These are phyloP conservation scores for Syngnathus rostellatus DNA, from an alignment of 2,797 vertebrate genomes.

Conservation along the genomic window DNA sequence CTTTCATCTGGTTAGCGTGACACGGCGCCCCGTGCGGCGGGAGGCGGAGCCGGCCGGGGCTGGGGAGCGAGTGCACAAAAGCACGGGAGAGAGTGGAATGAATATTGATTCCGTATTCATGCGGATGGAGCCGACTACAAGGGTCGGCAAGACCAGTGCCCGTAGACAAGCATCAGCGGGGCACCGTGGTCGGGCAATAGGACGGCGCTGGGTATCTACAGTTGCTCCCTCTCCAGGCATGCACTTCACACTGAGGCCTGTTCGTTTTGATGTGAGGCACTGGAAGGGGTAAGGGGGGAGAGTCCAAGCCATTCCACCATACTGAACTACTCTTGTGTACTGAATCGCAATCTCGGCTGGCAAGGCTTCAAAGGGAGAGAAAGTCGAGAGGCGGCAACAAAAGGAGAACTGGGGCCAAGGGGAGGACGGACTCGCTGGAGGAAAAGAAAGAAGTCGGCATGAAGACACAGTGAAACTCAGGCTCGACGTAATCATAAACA, in stretches of 20 bases:
- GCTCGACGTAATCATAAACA: constrained; percentile 19
- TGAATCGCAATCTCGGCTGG: constrained; percentile 46
- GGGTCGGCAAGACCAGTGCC: constrained; percentile 51
- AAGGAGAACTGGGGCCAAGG: constrained; percentile 21
- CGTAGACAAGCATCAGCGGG: constrained; percentile 39
- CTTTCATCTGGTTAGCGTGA: constrained; percentile 66
- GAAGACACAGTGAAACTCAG: background rate
- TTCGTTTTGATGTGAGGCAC: constrained; percentile 54
- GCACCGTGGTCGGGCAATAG: constrained; percentile 29
- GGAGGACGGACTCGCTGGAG: constrained; percentile 23
- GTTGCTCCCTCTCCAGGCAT: constrained; percentile 34
- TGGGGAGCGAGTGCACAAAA: constrained; percentile 46
- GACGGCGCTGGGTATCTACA: constrained; percentile 6
- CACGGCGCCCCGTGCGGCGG: constrained; percentile 55
- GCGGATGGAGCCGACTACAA: constrained; percentile 40
- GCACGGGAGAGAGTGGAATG: constrained; percentile 23
- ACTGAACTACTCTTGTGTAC: constrained; percentile 44
- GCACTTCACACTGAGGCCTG: constrained; percentile 42
- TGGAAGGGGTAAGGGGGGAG: constrained; percentile 15
- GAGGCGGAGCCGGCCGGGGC: constrained; percentile 51
- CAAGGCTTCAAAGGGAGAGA: constrained; percentile 43
- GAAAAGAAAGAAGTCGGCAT: constrained; percentile 23
- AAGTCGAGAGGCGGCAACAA: constrained; percentile 32
- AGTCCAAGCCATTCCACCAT: constrained; percentile 35
- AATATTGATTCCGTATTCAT: constrained; percentile 56